Percentiles rank a stretch among this genome's conserved stretches.
These are phyloP conservation scores for Mesocentrotus franciscanus DNA, from an alignment of 53 echinoderm and acorn worm species.

Conservation along the genomic window DNA sequence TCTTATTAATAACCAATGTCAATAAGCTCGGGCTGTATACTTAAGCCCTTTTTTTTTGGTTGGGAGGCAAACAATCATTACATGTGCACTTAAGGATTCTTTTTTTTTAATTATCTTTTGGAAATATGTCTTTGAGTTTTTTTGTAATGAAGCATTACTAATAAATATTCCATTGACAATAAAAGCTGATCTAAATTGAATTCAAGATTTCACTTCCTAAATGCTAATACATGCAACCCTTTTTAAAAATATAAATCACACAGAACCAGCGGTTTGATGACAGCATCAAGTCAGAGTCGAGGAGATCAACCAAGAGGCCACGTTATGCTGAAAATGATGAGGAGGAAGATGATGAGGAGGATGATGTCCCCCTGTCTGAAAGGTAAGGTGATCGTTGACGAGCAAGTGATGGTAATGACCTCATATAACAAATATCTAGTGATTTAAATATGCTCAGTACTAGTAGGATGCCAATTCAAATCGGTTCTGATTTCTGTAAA, in stretches of 20 bases:
- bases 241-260: no score
- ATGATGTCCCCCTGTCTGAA: slow-evolving; percentile 81
- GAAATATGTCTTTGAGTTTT: not conserved
- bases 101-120: not conserved
- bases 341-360: slow-evolving; percentile 71
- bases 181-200: not conserved
- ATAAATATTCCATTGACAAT: not conserved
- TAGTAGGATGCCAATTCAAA: no score
- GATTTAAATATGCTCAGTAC: no score
- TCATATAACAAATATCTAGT: not conserved
- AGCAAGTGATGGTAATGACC: not conserved
- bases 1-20: not conserved
- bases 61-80: not conserved
- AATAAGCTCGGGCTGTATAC: not conserved
- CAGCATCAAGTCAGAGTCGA: not conserved
- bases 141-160: no score
- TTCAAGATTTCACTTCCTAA: not conserved
- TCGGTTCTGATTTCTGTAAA: no score
- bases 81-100: not conserved
- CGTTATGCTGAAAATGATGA: slow-evolving; percentile 66
- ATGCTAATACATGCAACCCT: not conserved
- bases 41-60: not conserved
- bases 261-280: slow-evolving; percentile 55
- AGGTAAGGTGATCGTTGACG: slow-evolving; percentile 65
- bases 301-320: slow-evolving; percentile 64